Base-by-base conservation (phyloP, 2,113 vertebrate genomes). In the Vulpes ferrilata region DNA sequence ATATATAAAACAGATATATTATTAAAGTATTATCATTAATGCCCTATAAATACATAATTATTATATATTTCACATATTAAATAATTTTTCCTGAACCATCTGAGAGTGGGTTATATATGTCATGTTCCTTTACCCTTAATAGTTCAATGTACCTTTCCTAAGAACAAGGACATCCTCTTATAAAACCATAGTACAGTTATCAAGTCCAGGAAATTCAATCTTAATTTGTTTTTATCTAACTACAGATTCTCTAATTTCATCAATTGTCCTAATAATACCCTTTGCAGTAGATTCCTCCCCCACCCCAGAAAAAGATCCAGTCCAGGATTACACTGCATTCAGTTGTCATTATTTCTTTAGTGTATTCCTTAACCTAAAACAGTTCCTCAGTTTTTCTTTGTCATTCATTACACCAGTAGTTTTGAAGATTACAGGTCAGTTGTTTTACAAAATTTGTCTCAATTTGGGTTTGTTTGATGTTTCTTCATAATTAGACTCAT, bases 171-270 rank as follows among this genome's bases (percentile, higher is more conserved):
- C 53, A 38, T 38, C 13, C 7, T 88, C 48, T 67, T 67, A 57
- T n/a, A 89, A 80, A 91, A 92, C 20, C 19, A 79, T 17, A 48
- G 16, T 6, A 53, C 10, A 67, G 19, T 80, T 86, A 78, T 67
- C 32, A 82, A 76, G 80, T 94, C 84, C 35, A 84, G 93, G 10
- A 91, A 79, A 59, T 60, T 73, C 57, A 79, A 78, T 13, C 43
- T n/a, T 71, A 76, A 59, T 38, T 38, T 73, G 32, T 57, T 90
- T 94, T 96, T 83, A 81, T 81, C 20, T 74, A 87, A 86, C 30
- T 60, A 53, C 15, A 65, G 30, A 32, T 78, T 76, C 84, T 85
- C 48, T 55, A 64, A 76, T 67, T 62, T 71, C 11, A 60, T 76
- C 67, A 78, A 60, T 38, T 89, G 23, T 60, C 15, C 35, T 11